phyloP scores from a whole-genome alignment of 2,797 vertebrate species.

The Pseudomugil tenellus region DNA sequence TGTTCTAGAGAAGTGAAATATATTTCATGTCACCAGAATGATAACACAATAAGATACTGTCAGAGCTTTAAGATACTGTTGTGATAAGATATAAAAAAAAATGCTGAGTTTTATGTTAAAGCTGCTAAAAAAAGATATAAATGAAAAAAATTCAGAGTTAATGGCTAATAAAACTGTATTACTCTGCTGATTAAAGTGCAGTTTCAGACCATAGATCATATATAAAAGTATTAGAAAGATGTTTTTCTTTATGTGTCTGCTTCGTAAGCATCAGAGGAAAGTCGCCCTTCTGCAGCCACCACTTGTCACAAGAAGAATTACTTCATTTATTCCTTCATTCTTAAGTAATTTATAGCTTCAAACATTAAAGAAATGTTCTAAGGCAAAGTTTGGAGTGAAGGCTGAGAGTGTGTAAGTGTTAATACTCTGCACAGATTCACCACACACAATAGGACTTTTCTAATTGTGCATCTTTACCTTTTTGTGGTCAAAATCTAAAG shows the following conservation, averaged over 20 bases:
- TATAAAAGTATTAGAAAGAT: too few relatives aligned
- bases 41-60: conserved; percentile 22
- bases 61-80: conserved; percentile 5
- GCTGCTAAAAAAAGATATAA: background rate
- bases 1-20: conserved; percentile 18
- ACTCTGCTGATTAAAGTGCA: conserved; percentile 4
- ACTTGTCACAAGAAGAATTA: conserved; percentile 8
- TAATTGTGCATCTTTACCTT: background rate
- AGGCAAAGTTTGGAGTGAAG: conserved; percentile 19
- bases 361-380: conserved; percentile 43
- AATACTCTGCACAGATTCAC: conserved; percentile 4
- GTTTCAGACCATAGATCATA: background rate
- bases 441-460: conserved; percentile 17
- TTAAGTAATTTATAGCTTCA: conserved; percentile 21
- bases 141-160: too few relatives aligned
- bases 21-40: conserved; percentile 31
- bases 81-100: conserved; percentile 27
- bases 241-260: background rate
- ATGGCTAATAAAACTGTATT: background rate
- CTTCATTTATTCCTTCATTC: conserved; percentile 31
- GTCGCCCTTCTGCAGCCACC: conserved; percentile 2
- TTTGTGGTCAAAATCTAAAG: background rate
- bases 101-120: conserved; percentile 2
- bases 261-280: conserved; percentile 21
- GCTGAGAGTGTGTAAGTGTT: conserved; percentile 20